phyloP scores from a whole-genome alignment of 1,140 invertebrate species.

The Penaeus japonicus region DNA sequence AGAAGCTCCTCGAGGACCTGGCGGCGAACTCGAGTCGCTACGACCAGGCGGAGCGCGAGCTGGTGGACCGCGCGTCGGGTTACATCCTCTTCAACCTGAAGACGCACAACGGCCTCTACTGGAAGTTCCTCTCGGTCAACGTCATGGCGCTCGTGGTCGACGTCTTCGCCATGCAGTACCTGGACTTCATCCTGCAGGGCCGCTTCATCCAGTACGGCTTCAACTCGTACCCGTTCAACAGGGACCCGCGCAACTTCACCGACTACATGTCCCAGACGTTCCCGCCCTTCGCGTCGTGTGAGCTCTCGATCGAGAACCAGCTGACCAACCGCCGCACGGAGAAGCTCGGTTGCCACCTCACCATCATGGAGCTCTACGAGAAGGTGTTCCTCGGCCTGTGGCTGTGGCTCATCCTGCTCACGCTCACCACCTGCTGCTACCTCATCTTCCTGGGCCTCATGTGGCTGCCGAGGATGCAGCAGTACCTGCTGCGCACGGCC shows the following conservation, averaged over 20 bases:
- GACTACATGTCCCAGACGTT: conserved; percentile 33
- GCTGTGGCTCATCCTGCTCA: conserved; percentile 17
- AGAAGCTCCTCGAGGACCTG: conserved; percentile 20
- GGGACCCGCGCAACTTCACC: conserved; percentile 13
- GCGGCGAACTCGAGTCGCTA: conserved; percentile 13
- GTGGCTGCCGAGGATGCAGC: neutral
- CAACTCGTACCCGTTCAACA: conserved; percentile 9
- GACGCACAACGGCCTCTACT: conserved; percentile 25
- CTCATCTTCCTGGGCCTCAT: conserved; percentile 26
- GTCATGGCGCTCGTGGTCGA: neutral
- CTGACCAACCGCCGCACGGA: neutral
- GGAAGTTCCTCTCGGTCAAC: conserved; percentile 9
- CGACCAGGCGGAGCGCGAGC: conserved; percentile 1
- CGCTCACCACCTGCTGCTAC: conserved; percentile 5
- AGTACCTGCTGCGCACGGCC: conserved; percentile 20
- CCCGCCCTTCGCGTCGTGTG: conserved; percentile 18
- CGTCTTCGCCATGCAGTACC: conserved; percentile 13
- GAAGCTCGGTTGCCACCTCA: conserved; percentile 15
- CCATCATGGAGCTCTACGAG: conserved; percentile 33
- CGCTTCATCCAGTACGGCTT: conserved; percentile 27
- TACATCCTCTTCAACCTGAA: conserved; percentile 29
- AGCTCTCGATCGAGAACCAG: neutral
- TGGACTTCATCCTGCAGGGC: conserved; percentile 25
- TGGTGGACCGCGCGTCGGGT: conserved; percentile 3
- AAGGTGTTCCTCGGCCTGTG: conserved; percentile 20